A percentile compares a stretch with the other conserved stretches of the same genome.
These are phyloP conservation scores for Porphyrio hochstetteri DNA, from an alignment of 2,113 vertebrate species.

Conservation along the genomic window DNA sequence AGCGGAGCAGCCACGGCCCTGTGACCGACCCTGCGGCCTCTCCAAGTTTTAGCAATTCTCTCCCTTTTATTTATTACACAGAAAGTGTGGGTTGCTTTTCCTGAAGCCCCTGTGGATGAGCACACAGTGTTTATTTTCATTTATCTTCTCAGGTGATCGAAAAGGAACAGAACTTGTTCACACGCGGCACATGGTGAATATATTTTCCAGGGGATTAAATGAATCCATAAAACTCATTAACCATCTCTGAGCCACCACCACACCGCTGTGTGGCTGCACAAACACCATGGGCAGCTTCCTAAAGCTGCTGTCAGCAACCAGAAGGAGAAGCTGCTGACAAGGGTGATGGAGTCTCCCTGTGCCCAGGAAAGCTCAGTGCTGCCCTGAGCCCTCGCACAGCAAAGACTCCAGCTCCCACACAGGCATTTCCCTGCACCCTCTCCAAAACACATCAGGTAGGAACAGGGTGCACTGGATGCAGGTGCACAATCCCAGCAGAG, in stretches of 20 bases:
- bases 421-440: neutral
- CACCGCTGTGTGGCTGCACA: too few relatives aligned
- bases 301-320: neutral
- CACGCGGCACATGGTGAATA: neutral
- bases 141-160: neutral
- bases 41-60: neutral
- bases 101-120: neutral
- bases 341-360: too few relatives aligned
- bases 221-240: neutral
- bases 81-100: neutral
- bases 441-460: neutral
- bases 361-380: neutral
- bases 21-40: accelerated
- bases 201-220: neutral
- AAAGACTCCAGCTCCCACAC: neutral
- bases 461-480: neutral
- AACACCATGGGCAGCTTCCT: neutral
- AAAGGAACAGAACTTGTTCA: neutral
- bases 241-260: neutral
- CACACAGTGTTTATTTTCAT: neutral
- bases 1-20: accelerated
- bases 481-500: neutral
- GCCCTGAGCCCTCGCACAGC: neutral
- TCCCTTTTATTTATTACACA: neutral
- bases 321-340: neutral